Evolutionary conservation across 2,797 vertebrate species (phyloP).

Genomic region (Gymnodraco acuticeps): DNA sequence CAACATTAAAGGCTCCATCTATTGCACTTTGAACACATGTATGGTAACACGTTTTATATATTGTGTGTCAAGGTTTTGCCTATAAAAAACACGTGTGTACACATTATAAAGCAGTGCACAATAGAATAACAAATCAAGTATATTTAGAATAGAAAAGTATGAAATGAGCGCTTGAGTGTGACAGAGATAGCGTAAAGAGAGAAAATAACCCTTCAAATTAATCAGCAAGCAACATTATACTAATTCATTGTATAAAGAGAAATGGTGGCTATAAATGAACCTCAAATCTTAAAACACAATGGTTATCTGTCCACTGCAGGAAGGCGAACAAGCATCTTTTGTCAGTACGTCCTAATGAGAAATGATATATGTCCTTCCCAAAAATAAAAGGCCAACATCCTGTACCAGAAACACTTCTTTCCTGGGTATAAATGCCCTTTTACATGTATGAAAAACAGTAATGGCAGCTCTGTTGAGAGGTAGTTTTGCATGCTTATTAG

Average conservation of each 20-base stretch:
- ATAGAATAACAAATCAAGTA: background rate
- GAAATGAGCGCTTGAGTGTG: background rate
- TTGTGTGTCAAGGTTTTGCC: background rate
- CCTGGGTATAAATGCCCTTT: constrained; percentile 47
- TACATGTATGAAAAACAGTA: constrained; percentile 33
- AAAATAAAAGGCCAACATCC: constrained; percentile 25
- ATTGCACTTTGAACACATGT: background rate
- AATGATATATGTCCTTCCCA: constrained; percentile 22
- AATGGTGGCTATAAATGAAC: constrained; percentile 12
- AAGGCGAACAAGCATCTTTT: constrained; percentile 38
- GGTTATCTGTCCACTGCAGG: constrained; percentile 20
- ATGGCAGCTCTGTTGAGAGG: constrained; percentile 48
- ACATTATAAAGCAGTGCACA: background rate
- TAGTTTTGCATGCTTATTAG: constrained; percentile 50
- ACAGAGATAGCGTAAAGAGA: background rate
- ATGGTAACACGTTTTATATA: background rate
- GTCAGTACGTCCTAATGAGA: background rate
- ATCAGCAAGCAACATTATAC: background rate
- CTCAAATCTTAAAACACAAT: constrained; percentile 23
- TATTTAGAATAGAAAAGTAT: background rate
- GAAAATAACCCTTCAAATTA: background rate
- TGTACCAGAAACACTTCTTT: constrained; percentile 49
- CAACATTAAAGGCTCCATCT: no score
- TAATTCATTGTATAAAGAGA: background rate
- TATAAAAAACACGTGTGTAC: background rate